phyloP scores from a whole-genome alignment of 1,140 invertebrate species.

The Calephelis nemesis region DNA sequence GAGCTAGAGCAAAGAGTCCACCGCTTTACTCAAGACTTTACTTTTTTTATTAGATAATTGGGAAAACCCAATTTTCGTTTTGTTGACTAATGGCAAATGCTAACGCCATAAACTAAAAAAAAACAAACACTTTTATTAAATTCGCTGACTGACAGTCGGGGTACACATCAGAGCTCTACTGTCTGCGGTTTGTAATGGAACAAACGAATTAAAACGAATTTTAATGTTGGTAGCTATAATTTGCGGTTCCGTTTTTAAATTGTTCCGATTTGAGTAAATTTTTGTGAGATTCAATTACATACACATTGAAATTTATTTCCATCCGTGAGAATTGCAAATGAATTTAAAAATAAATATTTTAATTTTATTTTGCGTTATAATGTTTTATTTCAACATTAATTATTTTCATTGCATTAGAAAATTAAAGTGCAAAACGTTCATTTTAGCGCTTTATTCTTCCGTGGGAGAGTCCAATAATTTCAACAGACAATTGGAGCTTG shows the following conservation, averaged over 20 bases:
- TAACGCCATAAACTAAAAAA: too few species aligned
- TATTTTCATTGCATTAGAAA: too few species aligned
- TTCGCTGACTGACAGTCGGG: background rate
- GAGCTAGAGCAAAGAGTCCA: too few species aligned
- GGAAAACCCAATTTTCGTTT: too few species aligned
- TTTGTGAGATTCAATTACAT: slow-evolving; percentile 21
- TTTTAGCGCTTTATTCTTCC: too few species aligned
- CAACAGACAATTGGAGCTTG: too few species aligned
- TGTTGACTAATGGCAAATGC: too few species aligned
- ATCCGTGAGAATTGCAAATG: slow-evolving; percentile 4
- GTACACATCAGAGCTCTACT: slow-evolving; percentile 48
- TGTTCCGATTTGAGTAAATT: slow-evolving; percentile 34
- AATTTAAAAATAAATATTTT: slow-evolving; percentile 1
- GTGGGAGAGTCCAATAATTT: too few species aligned
- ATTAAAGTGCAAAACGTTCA: too few species aligned
- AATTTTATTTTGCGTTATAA: background rate
- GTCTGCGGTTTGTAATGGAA: slow-evolving; percentile 62
- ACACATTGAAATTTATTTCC: slow-evolving; percentile 2
- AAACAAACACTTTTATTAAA: too few species aligned
- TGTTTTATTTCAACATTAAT: background rate
- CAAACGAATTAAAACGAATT: slow-evolving; percentile 48
- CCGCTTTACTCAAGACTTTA: too few species aligned
- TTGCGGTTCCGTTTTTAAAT: slow-evolving; percentile 45
- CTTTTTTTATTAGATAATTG: too few species aligned
- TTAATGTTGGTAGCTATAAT: slow-evolving; percentile 51